Conservation (phyloP, 35 echinoderm and acorn worm species). For the Ophioderma brevispina region DNA sequence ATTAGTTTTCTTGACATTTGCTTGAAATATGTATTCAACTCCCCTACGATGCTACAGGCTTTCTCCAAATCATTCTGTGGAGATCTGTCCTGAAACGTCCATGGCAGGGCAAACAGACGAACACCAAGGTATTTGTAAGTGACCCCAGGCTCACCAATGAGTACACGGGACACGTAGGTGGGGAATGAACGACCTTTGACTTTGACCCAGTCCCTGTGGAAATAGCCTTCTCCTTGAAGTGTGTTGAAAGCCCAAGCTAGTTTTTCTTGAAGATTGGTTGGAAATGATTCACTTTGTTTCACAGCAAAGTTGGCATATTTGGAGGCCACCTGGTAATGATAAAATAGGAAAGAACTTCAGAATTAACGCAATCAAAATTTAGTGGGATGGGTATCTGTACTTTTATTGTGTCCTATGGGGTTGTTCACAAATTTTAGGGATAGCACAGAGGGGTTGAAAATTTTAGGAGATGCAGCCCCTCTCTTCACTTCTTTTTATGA, state of each 20-base stretch:
- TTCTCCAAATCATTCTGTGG: slow-evolving; percentile 47
- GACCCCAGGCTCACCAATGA: slow-evolving; percentile 51
- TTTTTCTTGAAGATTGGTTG: slow-evolving; percentile 25
- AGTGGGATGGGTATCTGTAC: too few species aligned
- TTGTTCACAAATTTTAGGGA: too few species aligned
- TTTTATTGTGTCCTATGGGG: too few species aligned
- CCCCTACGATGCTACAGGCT: slow-evolving; percentile 39
- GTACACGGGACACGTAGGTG: slow-evolving; percentile 45
- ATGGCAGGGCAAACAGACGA: slow-evolving; percentile 58
- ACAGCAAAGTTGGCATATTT: slow-evolving; percentile 53
- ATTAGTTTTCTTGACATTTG: slow-evolving; percentile 21
- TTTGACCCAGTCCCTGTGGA: slow-evolving; percentile 59
- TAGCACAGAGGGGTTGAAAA: too few species aligned
- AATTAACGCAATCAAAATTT: not conserved
- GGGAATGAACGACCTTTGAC: slow-evolving; percentile 35
- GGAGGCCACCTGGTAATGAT: slow-evolving; percentile 18
- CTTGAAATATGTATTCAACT: slow-evolving; percentile 45
- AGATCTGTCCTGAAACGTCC: slow-evolving; percentile 19
- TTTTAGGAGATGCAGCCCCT: too few species aligned
- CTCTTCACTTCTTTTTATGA: too few species aligned
- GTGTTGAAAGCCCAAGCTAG: slow-evolving; percentile 71
- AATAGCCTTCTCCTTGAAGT: slow-evolving; percentile 39
- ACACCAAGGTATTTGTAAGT: slow-evolving; percentile 70
- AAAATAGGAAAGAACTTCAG: not conserved
- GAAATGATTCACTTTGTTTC: not conserved